A percentile compares a stretch with the other conserved stretches of the same genome.
These are phyloP conservation scores for Meteorus colon DNA, from an alignment of 2,888 invertebrate genomes.

Conservation along the genomic window DNA sequence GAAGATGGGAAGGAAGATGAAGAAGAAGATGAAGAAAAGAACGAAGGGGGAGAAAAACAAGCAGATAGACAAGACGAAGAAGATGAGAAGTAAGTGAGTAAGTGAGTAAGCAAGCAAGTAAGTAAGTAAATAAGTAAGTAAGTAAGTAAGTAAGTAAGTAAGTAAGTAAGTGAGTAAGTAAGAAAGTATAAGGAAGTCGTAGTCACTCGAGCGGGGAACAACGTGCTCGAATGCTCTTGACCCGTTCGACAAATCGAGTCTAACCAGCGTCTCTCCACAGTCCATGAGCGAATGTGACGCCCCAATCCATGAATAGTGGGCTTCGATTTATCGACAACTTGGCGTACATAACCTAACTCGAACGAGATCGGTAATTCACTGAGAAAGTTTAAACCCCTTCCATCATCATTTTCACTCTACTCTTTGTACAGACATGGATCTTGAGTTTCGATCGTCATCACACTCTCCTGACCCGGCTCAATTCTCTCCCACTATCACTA, in stretches of 20 bases:
- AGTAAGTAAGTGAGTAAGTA: slow-evolving; percentile 4
- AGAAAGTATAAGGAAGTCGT: slow-evolving; percentile 29
- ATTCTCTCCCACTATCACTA: neutral
- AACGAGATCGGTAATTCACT: slow-evolving; percentile 34
- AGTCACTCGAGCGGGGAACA: slow-evolving; percentile 34
- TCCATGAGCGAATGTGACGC: slow-evolving; percentile 26
- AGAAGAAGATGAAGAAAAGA: neutral
- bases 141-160: neutral
- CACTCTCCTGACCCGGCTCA: neutral
- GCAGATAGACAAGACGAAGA: neutral
- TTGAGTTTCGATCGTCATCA: slow-evolving; percentile 2
- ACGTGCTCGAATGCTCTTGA: slow-evolving; percentile 41
- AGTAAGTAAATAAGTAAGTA: neutral
- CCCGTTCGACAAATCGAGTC: slow-evolving; percentile 40
- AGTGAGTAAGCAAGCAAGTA: neutral
- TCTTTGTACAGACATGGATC: slow-evolving; percentile 8
- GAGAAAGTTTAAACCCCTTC: slow-evolving; percentile 19
- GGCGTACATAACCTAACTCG: slow-evolving; percentile 5
- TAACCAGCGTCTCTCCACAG: slow-evolving; percentile 8
- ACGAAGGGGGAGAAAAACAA: neutral
- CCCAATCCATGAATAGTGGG: slow-evolving; percentile 22
- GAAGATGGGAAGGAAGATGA: neutral
- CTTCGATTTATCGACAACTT: slow-evolving; percentile 31
- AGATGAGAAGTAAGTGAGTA: neutral
- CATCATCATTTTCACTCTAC: neutral